Conservation (phyloP, 2,113 vertebrate genomes). For the Paralichthys olivaceus region DNA sequence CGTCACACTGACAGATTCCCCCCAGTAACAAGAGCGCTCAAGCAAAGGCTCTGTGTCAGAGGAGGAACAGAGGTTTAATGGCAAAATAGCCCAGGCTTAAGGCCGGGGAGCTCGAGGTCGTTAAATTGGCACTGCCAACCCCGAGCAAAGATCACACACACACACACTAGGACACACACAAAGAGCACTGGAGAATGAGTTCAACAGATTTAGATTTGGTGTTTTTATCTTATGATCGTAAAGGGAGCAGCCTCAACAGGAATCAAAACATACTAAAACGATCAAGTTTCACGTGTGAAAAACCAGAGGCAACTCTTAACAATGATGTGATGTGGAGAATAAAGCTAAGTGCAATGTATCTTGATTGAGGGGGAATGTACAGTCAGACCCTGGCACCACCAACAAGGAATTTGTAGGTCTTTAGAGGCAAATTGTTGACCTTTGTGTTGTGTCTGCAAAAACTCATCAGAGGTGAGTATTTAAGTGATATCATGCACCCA, state of each 20-base stretch:
- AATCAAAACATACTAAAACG: conserved; percentile 73
- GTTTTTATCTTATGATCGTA: conserved; percentile 81
- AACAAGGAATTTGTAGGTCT: too few species aligned
- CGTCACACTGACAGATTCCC: conserved; percentile 75
- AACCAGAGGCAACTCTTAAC: conserved; percentile 17
- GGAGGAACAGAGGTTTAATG: conserved; percentile 59
- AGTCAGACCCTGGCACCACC: too few species aligned
- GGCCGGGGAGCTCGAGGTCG: conserved; percentile 44
- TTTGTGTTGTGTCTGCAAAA: neutral
- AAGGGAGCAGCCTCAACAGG: conserved; percentile 77
- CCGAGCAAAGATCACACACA: conserved; percentile 37
- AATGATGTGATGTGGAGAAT: neutral
- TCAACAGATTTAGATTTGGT: conserved; percentile 54
- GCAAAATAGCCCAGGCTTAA: conserved; percentile 42
- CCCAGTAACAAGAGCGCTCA: conserved; percentile 66
- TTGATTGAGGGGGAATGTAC: too few species aligned
- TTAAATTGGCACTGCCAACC: conserved; percentile 63
- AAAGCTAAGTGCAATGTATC: neutral
- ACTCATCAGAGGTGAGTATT: too few species aligned
- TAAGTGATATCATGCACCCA: too few species aligned
- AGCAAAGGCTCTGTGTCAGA: conserved; percentile 56
- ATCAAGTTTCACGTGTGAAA: conserved; percentile 29
- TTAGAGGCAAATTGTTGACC: too few species aligned
- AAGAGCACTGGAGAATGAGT: neutral
- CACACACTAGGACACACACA: conserved; percentile 5